Base-by-base conservation (phyloP, 1,140 invertebrate genomes). In the Drosophila pandora region DNA sequence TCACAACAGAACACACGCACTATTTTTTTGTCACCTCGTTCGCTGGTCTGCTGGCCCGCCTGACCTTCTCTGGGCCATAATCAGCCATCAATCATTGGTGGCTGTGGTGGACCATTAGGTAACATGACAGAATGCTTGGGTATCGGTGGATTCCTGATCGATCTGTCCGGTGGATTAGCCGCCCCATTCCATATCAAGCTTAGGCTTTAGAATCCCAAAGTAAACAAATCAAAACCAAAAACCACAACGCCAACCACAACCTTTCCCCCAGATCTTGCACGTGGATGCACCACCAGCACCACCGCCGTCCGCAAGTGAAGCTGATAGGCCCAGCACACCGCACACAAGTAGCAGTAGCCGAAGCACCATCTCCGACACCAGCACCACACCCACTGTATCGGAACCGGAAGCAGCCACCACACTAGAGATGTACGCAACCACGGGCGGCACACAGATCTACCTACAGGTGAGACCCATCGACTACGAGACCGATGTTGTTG, bases 371-470 rank as follows among this genome's bases (percentile, higher is more conserved):
- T 61, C 53, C 69, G 22, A 30, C 72, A 76, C 45, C 79, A 71
- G 54, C 76, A 61, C 81, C 50, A 71, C 76, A 49, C 7, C 17
- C 22, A 22, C 43, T 4, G 41, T 22, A 45, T 1, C 41, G 41
- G 43, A 47, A 47, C 9, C 43, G 43, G 43, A 47, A 22, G 43
- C 43, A 47, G 62, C 74, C 55, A 62, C 81, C 53, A 52, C 60
- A 64, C 76, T 91, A 73, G 88, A 77, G 76, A 92, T 92, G 91
- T 92, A 92, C 74, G 87, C 82, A 67, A 88, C 91, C 52, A 79
- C 89, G 74, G 91, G 91, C 79, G 87, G 91, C 83, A 92, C 91
- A 76, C 91, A 92, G 82, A 92, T 92, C 71, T 92, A 92, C 71
- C 81, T 92, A 72, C 91, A 92, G 91, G 91, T 92, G 90, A 91